Evolutionary conservation across 2,888 invertebrate species (phyloP).

Genomic region (Urechis unicinctus): DNA sequence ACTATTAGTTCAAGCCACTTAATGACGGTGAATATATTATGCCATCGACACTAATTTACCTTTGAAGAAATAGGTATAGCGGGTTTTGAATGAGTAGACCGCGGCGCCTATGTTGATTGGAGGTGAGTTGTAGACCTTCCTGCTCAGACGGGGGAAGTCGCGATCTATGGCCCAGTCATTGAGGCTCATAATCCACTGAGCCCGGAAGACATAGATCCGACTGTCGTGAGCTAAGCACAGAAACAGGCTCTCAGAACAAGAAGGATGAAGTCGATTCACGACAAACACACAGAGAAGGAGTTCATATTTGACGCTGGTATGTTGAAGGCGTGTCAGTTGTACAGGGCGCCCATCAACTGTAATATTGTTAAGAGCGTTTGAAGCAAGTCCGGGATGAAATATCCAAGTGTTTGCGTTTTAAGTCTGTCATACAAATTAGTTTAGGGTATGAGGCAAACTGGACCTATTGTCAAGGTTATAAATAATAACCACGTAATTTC

Average conservation of each 20-base stretch:
- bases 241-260: conserved; percentile 1
- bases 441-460: no score
- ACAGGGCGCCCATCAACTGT: no score
- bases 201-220: conserved; percentile 17
- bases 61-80: conserved; percentile 40
- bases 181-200: conserved; percentile 18
- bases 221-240: conserved; percentile 15
- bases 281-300: no score
- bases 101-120: conserved; percentile 33
- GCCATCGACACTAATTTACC: conserved; percentile 19
- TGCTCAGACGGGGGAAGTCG: conserved; percentile 28
- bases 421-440: no score
- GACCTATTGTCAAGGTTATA: no score
- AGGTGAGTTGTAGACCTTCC: conserved; percentile 26
- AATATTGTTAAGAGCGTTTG: no score
- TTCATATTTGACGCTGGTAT: no score
- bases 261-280: not conserved
- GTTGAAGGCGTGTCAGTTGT: no score
- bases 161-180: conserved; percentile 25
- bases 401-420: no score
- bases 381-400: no score
- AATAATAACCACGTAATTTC: no score
- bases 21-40: not conserved
- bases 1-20: no score
- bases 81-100: conserved; percentile 29